Conservation (phyloP, 2,797 vertebrate genomes). For the Bovichtus diacanthus region DNA sequence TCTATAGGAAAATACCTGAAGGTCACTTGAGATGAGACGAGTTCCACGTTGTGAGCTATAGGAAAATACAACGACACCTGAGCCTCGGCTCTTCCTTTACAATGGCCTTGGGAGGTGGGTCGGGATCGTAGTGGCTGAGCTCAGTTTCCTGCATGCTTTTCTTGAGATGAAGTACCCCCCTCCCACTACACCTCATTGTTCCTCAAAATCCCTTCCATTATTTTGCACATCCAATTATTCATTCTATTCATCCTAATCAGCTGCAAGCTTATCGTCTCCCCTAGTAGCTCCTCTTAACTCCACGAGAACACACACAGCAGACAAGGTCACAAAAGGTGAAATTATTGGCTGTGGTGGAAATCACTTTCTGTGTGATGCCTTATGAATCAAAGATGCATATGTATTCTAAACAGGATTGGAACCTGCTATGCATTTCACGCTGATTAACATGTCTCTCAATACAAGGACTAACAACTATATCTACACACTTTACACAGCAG, state of each 20-base stretch:
- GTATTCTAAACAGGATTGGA: neutral
- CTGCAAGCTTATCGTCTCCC: conserved; percentile 53
- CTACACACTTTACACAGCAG: neutral
- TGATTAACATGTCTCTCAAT: neutral
- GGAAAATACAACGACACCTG: conserved; percentile 81
- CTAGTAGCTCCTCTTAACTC: conserved; percentile 30
- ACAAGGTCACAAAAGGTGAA: conserved; percentile 51
- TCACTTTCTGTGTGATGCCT: conserved; percentile 16
- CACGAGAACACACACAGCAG: conserved; percentile 38
- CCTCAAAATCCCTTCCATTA: conserved; percentile 57
- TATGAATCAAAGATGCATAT: conserved; percentile 32
- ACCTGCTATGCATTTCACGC: neutral
- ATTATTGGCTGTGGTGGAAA: conserved; percentile 28
- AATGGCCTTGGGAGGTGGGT: conserved; percentile 77
- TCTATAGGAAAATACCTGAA: conserved; percentile 75
- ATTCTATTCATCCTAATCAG: conserved; percentile 68
- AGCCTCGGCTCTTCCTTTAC: conserved; percentile 74
- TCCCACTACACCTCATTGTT: conserved; percentile 63
- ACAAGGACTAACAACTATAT: neutral
- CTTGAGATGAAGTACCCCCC: conserved; percentile 72
- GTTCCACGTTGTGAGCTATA: conserved; percentile 70
- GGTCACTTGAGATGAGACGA: conserved; percentile 76
- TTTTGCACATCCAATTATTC: conserved; percentile 74
- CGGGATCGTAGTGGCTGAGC: conserved; percentile 47
- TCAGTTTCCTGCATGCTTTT: conserved; percentile 70